A percentile compares a stretch with the other conserved stretches of the same genome.
Conservation (phyloP, 2,113 vertebrate genomes). For the Prinia subflava region DNA sequence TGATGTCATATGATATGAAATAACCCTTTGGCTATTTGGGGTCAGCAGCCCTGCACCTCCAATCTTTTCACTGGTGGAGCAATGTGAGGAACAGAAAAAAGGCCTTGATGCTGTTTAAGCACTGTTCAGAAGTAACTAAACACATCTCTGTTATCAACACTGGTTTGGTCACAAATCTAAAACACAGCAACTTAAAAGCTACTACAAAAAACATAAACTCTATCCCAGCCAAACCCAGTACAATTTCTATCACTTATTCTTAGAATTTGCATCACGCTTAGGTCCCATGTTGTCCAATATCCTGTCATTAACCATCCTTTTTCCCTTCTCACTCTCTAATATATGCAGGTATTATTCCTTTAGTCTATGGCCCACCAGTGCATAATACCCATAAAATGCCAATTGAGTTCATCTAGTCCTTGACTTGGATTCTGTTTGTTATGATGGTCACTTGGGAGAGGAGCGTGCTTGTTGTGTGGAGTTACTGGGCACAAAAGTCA, state of each 20-base stretch:
- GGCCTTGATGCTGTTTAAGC: background rate
- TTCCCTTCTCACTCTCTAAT: background rate
- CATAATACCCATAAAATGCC: background rate
- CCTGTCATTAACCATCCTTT: background rate
- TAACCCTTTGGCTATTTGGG: background rate
- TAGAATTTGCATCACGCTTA: background rate
- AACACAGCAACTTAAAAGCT: background rate
- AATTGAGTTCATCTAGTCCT: background rate
- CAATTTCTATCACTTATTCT: background rate
- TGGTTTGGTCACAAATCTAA: background rate
- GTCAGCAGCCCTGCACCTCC: background rate
- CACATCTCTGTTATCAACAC: background rate
- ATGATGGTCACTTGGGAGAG: background rate
- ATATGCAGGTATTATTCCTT: background rate
- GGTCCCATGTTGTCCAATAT: background rate
- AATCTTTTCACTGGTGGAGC: background rate
- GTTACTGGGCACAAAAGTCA: background rate
- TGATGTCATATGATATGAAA: fast-evolving
- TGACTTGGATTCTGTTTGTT: background rate
- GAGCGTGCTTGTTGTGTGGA: background rate
- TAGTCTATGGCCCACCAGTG: background rate
- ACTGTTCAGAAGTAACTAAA: background rate
- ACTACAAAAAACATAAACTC: background rate
- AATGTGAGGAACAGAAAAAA: background rate
- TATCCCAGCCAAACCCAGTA: background rate